Conservation (phyloP, 2,113 vertebrate genomes). For the Eira barbara region DNA sequence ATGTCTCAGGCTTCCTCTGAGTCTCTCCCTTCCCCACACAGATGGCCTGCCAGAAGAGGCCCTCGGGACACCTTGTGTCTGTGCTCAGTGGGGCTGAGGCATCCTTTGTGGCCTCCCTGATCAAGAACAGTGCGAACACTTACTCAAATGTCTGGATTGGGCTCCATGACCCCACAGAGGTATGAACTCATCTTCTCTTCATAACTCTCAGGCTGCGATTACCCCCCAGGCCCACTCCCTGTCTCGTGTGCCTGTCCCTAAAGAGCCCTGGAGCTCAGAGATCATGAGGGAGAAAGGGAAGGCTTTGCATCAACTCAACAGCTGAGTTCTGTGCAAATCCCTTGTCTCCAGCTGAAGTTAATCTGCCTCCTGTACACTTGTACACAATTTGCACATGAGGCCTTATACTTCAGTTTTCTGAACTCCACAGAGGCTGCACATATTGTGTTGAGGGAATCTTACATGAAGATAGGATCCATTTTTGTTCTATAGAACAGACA, state of each 20-base stretch:
- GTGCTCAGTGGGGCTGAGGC: background rate
- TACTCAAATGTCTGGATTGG: background rate
- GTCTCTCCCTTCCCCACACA: background rate
- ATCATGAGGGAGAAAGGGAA: accelerated
- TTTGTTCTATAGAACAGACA: background rate
- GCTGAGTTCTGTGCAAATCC: background rate
- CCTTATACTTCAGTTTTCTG: background rate
- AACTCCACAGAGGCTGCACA: background rate
- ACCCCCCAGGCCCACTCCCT: too few relatives aligned
- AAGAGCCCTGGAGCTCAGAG: background rate
- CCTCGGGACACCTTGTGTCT: background rate
- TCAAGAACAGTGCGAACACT: background rate
- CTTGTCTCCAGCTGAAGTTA: background rate
- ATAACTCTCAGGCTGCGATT: background rate
- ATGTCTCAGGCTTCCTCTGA: background rate
- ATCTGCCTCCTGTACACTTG: background rate
- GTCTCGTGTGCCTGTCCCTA: too few relatives aligned
- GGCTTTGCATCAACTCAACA: background rate
- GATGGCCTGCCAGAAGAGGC: constrained; percentile 36
- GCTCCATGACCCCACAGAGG: constrained; percentile 3
- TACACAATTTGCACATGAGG: background rate
- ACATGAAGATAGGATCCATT: background rate
- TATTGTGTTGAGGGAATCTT: background rate
- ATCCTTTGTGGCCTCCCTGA: background rate
- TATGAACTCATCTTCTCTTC: background rate